These are phyloP conservation scores for Onthophagus taurus DNA, from an alignment of 1,140 invertebrate species.

Conservation along the genomic window DNA sequence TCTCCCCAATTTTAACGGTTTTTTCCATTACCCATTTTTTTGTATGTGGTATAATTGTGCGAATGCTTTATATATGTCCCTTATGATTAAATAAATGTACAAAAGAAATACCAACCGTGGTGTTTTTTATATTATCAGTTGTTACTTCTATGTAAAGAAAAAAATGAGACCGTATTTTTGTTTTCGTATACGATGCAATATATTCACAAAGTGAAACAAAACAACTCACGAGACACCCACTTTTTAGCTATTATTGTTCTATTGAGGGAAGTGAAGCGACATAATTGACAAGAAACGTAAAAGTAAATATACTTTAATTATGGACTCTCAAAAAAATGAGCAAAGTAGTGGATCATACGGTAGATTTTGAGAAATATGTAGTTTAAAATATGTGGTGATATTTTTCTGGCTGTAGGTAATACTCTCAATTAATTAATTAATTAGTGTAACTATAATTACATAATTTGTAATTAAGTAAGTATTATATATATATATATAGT, in stretches of 20 bases:
- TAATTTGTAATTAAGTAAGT: slow-evolving; percentile 40
- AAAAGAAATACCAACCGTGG: slow-evolving; percentile 43
- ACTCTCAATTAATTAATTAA: too few relatives aligned
- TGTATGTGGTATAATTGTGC: slow-evolving; percentile 46
- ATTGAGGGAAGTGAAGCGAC: too few relatives aligned
- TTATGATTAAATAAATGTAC: slow-evolving; percentile 47
- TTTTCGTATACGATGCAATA: too few relatives aligned
- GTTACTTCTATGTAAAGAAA: slow-evolving; percentile 37
- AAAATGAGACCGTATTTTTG: too few relatives aligned
- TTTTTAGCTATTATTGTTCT: slow-evolving; percentile 35
- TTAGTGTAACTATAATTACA: slow-evolving; percentile 39
- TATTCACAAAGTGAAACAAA: too few relatives aligned
- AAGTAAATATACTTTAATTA: too few relatives aligned
- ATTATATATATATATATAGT: slow-evolving; percentile 37
- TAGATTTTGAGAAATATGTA: slow-evolving; percentile 36
- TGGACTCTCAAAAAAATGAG: slow-evolving; percentile 26
- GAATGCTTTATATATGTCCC: slow-evolving; percentile 49
- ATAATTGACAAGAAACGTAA: too few relatives aligned
- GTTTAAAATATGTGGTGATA: slow-evolving; percentile 41
- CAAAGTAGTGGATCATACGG: slow-evolving; percentile 29
- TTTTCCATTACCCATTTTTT: too few relatives aligned
- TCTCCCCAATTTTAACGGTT: too few relatives aligned
- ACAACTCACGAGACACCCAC: slow-evolving; percentile 38
- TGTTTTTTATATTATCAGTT: slow-evolving; percentile 40
- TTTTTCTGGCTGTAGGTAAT: slow-evolving; percentile 41